phyloP scores from a whole-genome alignment of 2,888 invertebrate genomes.

The Cabera pusaria region DNA sequence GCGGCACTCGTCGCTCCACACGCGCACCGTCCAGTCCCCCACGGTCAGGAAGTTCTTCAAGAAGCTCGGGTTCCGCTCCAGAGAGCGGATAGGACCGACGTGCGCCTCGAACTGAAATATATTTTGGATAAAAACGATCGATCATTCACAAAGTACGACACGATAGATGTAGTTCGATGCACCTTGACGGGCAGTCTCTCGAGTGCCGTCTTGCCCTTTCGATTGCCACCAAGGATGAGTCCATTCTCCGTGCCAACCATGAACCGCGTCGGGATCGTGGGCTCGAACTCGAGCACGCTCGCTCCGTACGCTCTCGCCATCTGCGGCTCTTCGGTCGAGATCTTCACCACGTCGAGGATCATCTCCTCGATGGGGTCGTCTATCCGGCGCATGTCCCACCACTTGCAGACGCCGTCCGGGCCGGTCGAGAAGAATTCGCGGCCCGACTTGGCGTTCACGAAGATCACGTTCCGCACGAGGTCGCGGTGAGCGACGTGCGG shows the following conservation, averaged over 20 bases:
- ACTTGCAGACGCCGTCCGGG: conserved; percentile 93
- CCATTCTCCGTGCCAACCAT: conserved; percentile 89
- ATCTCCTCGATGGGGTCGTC: conserved; percentile 85
- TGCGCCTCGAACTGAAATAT: conserved; percentile 86
- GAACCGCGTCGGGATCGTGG: conserved; percentile 88
- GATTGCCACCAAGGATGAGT: conserved; percentile 85
- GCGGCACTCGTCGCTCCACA: conserved; percentile 97
- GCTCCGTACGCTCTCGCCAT: conserved; percentile 84
- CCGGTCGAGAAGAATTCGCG: conserved; percentile 96
- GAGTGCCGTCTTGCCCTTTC: conserved; percentile 86
- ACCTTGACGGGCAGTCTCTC: conserved; percentile 86
- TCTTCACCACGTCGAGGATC: conserved; percentile 84
- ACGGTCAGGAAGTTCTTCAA: conserved; percentile 96
- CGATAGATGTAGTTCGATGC: too few species aligned
- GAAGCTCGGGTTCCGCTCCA: conserved; percentile 95
- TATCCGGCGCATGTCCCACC: conserved; percentile 90
- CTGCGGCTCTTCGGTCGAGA: conserved; percentile 62
- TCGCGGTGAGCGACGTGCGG: conserved; percentile 94
- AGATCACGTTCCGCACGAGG: conserved; percentile 91
- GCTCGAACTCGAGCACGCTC: conserved; percentile 87
- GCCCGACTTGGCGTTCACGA: conserved; percentile 96
- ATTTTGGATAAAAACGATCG: too few species aligned
- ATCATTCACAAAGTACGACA: too few species aligned
- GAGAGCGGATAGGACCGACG: conserved; percentile 91
- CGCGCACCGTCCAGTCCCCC: conserved; percentile 95